Evolutionary conservation across 2,113 vertebrate species (phyloP).

Genomic region (Sigmodon hispidus): DNA sequence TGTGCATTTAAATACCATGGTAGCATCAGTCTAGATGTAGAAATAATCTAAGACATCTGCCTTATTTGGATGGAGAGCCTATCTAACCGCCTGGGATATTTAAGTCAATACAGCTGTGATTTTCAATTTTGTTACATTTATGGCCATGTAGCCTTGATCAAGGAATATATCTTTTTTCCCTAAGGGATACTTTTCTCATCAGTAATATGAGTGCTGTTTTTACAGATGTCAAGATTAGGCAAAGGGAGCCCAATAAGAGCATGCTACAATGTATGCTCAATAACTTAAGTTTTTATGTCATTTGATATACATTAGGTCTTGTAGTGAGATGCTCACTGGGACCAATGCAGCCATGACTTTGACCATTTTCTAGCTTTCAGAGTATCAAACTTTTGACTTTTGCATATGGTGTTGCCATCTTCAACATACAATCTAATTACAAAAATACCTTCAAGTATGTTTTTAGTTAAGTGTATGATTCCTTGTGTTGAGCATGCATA

Average conservation of each 20-base stretch:
- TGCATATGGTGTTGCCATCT: background rate
- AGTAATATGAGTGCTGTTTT: background rate
- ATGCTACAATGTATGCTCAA: background rate
- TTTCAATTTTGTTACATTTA: background rate
- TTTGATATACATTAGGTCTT: background rate
- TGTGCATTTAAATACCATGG: background rate
- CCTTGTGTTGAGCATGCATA: background rate
- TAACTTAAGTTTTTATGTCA: background rate
- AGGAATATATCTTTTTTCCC: background rate
- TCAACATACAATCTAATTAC: background rate
- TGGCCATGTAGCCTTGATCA: background rate
- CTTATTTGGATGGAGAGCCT: background rate
- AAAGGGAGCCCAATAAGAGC: background rate
- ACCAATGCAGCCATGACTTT: background rate
- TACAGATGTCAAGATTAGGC: background rate
- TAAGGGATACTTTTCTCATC: background rate
- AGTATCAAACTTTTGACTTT: background rate
- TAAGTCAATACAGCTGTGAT: background rate
- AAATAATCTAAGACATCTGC: background rate
- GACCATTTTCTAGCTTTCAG: background rate
- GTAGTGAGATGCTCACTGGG: background rate
- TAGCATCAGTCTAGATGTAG: background rate
- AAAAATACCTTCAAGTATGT: background rate
- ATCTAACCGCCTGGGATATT: background rate
- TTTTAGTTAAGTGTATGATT: background rate